A percentile compares a stretch with the other conserved stretches of the same genome.
These are phyloP conservation scores for Enteromius viviparus DNA, from an alignment of 2,797 vertebrate species.

Conservation along the genomic window DNA sequence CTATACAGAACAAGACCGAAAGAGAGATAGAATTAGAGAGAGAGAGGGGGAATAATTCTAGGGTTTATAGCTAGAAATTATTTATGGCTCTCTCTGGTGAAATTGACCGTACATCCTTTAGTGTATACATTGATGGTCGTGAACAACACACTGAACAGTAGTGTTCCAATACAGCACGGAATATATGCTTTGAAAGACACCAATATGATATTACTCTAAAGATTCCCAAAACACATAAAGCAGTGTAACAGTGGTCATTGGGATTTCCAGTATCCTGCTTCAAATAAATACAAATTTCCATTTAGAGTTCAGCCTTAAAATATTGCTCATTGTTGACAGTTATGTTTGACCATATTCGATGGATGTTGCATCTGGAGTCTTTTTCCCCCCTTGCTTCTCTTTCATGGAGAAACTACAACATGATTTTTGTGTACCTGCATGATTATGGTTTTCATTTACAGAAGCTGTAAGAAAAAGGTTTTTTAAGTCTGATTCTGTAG, in stretches of 20 bases:
- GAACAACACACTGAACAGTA: slow-evolving; percentile 5
- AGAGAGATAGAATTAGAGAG: neutral
- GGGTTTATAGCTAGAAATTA: slow-evolving; percentile 26
- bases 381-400: neutral
- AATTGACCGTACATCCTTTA: slow-evolving; percentile 3
- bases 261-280: neutral
- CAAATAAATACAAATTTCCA: neutral
- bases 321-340: slow-evolving; percentile 26
- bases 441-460: neutral
- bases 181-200: neutral
- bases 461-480: neutral
- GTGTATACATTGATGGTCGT: neutral
- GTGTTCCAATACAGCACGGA: neutral
- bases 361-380: slow-evolving; percentile 9
- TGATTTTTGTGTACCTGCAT: neutral
- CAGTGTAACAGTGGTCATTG: neutral
- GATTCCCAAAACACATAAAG: neutral
- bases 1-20: slow-evolving; percentile 43
- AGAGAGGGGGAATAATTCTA: neutral
- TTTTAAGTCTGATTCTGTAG: neutral
- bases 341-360: slow-evolving; percentile 29
- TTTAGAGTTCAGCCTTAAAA: neutral
- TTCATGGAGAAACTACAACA: neutral
- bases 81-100: slow-evolving; percentile 22
- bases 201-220: neutral